Conservation (phyloP, 1,140 invertebrate genomes). For the Pogonognathellus flavescens region DNA sequence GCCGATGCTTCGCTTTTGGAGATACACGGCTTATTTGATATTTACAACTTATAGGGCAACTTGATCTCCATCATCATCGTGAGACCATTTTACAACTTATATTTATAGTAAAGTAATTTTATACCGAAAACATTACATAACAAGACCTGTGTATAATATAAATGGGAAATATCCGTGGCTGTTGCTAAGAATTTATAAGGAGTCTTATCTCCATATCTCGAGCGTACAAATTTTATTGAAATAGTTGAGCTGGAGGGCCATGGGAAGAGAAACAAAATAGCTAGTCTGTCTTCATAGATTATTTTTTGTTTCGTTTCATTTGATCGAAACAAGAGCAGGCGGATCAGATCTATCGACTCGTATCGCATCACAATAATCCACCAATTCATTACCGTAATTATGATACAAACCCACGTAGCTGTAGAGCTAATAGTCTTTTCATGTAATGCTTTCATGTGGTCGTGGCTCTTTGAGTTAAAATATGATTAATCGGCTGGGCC, state of each 20-base stretch:
- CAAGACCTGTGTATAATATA: no score
- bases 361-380: slow-evolving; percentile 44
- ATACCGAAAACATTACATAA: not conserved
- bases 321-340: slow-evolving; percentile 46
- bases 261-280: slow-evolving; percentile 48
- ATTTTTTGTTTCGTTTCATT: slow-evolving; percentile 42
- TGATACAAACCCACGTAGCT: slow-evolving; percentile 23
- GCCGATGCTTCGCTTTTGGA: no score
- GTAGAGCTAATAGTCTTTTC: slow-evolving; percentile 36
- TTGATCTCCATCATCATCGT: not conserved
- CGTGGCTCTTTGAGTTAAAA: slow-evolving; percentile 36
- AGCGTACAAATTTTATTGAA: slow-evolving; percentile 15
- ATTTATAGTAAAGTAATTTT: not conserved
- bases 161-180: no score
- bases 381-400: slow-evolving; percentile 50
- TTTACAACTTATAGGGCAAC: no score
- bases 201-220: slow-evolving; percentile 11
- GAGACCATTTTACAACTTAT: not conserved
- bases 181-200: no score
- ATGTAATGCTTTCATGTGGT: slow-evolving; percentile 27
- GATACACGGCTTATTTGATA: no score
- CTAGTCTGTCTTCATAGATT: slow-evolving; percentile 44
- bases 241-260: slow-evolving; percentile 25
- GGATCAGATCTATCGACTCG: slow-evolving; percentile 37
- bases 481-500: slow-evolving; percentile 40